Conservation (phyloP, 1,140 invertebrate genomes). For the Tenebrio molitor region DNA sequence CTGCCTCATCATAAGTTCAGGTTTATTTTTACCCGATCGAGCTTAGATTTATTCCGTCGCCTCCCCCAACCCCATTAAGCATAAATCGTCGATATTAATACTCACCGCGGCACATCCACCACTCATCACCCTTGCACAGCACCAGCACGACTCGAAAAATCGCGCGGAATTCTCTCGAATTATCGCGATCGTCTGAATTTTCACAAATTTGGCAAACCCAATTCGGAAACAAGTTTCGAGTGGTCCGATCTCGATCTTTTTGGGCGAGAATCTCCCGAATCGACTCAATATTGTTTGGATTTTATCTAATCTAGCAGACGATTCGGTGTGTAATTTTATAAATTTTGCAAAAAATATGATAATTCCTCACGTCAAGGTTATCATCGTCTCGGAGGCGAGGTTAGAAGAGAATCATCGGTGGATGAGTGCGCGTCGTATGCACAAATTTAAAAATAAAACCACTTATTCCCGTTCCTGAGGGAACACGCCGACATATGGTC, state of each 20-base stretch:
- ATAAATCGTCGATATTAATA: not conserved
- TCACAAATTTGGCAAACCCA: slow-evolving; percentile 8
- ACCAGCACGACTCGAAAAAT: not conserved
- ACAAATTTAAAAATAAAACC: slow-evolving; percentile 37
- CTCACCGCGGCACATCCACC: not conserved
- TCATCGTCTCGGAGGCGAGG: too few species aligned
- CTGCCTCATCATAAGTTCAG: too few species aligned
- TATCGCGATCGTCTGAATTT: slow-evolving; percentile 15
- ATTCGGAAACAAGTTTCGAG: slow-evolving; percentile 22
- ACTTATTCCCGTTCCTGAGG: slow-evolving; percentile 22
- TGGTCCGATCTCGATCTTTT: not conserved
- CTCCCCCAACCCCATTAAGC: too few species aligned
- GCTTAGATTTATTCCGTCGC: too few species aligned
- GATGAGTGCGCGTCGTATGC: not conserved
- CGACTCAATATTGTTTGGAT: slow-evolving; percentile 14
- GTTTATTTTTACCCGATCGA: too few species aligned
- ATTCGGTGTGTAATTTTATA: slow-evolving; percentile 26
- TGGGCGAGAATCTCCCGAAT: not conserved
- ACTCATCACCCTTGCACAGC: not conserved
- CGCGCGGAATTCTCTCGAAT: too few species aligned
- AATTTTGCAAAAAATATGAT: slow-evolving; percentile 30
- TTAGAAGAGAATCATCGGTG: too few species aligned
- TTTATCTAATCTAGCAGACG: slow-evolving; percentile 26
- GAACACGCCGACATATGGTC: slow-evolving; percentile 22
- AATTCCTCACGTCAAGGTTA: slow-evolving; percentile 29